phyloP scores from a whole-genome alignment of 2,888 invertebrate species.

The Oxycera nigricornis region DNA sequence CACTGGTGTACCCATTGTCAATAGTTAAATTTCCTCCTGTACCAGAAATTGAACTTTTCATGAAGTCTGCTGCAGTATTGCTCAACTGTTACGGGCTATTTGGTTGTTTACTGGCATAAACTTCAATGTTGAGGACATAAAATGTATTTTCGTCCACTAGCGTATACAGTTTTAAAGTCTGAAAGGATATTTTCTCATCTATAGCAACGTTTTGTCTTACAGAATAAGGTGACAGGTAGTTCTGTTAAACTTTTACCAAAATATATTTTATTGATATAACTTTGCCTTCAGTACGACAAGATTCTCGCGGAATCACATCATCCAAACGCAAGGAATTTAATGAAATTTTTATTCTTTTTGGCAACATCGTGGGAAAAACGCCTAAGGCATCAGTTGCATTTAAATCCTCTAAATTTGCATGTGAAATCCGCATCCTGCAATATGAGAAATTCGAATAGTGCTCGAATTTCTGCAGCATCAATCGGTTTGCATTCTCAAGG shows the following conservation, averaged over 20 bases:
- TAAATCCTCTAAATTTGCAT: too few species aligned
- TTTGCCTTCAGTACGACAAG: not conserved
- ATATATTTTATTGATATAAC: not conserved
- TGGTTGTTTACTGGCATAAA: not conserved
- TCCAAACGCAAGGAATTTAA: too few species aligned
- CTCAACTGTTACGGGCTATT: not conserved
- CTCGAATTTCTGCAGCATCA: too few species aligned
- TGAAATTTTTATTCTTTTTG: too few species aligned
- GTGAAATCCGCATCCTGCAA: too few species aligned
- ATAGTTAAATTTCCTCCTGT: not conserved
- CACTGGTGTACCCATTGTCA: not conserved
- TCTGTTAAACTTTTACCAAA: not conserved
- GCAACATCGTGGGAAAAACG: too few species aligned
- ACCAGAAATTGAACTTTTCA: not conserved
- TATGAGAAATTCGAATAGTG: too few species aligned
- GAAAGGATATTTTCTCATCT: not conserved
- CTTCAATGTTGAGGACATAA: not conserved
- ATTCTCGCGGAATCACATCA: not conserved
- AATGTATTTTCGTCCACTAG: not conserved
- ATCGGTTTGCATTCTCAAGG: too few species aligned
- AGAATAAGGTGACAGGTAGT: not conserved
- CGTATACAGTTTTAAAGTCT: not conserved
- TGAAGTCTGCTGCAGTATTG: not conserved
- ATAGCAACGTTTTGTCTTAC: not conserved
- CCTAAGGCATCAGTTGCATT: too few species aligned